Conservation (phyloP, 2,888 invertebrate species). For the Rhimphoctona megacephalus region DNA sequence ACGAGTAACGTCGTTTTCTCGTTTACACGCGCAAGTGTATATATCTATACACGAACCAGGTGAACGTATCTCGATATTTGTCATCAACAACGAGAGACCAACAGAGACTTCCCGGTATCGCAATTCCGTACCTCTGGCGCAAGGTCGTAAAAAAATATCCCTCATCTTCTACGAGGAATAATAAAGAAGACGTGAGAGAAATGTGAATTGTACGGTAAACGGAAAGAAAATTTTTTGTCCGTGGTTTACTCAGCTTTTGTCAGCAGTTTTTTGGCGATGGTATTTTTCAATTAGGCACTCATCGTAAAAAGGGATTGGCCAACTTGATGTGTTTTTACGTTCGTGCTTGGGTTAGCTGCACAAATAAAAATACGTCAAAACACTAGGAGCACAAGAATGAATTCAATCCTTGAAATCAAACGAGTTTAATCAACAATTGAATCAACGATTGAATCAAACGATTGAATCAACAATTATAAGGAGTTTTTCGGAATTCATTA, state of each 20-base stretch:
- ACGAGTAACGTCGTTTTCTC: slow-evolving; percentile 36
- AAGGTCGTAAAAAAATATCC: slow-evolving; percentile 64
- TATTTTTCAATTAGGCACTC: slow-evolving; percentile 29
- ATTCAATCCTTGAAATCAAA: not conserved
- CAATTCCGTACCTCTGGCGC: slow-evolving; percentile 56
- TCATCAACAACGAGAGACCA: slow-evolving; percentile 60
- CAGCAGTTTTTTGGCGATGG: slow-evolving; percentile 23
- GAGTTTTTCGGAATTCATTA: not conserved
- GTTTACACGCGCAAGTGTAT: slow-evolving; percentile 29
- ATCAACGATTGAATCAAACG: not conserved
- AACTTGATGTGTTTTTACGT: not conserved
- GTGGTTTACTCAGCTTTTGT: slow-evolving; percentile 21
- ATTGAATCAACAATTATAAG: not conserved
- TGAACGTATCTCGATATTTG: slow-evolving; percentile 68
- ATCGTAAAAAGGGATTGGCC: slow-evolving; percentile 31
- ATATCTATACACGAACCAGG: slow-evolving; percentile 4
- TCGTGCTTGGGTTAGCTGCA: not conserved
- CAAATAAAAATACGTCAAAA: not conserved
- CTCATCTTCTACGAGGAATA: slow-evolving; percentile 58
- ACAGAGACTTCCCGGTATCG: slow-evolving; percentile 67
- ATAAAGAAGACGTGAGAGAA: slow-evolving; percentile 63
- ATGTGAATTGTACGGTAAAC: slow-evolving; percentile 55
- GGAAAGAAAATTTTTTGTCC: slow-evolving; percentile 18
- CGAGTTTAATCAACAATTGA: not conserved
- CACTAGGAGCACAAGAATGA: not conserved